phyloP scores from a whole-genome alignment of 2,113 vertebrate genomes.

The Python bivittatus region DNA sequence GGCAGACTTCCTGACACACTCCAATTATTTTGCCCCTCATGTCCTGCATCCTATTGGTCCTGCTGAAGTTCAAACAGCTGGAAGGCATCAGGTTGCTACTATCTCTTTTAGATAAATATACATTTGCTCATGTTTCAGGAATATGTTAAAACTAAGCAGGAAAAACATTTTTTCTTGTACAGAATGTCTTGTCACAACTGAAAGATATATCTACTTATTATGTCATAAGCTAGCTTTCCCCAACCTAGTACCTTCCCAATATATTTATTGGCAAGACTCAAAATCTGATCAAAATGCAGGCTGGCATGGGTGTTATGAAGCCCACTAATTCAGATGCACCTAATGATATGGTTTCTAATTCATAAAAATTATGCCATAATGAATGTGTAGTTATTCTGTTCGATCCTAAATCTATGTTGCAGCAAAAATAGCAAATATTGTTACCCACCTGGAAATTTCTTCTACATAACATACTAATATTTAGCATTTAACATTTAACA shows the following conservation, averaged over 20 bases:
- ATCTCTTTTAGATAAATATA: background rate
- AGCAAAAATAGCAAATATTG: background rate
- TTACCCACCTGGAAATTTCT: background rate
- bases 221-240: background rate
- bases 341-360: background rate
- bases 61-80: background rate
- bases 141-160: background rate
- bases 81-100: background rate
- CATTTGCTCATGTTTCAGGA: background rate
- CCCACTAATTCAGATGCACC: background rate
- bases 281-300: background rate
- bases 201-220: background rate
- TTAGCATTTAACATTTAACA: background rate
- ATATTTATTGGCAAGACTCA: background rate
- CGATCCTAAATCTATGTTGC: background rate
- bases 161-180: background rate
- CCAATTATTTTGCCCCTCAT: background rate
- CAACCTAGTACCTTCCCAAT: background rate
- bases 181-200: background rate
- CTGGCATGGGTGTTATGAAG: background rate
- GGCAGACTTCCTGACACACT: background rate
- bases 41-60: background rate
- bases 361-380: background rate
- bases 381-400: background rate
- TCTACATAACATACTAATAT: background rate